phyloP scores from a whole-genome alignment of 2,888 invertebrate species.

The Spodoptera littoralis region DNA sequence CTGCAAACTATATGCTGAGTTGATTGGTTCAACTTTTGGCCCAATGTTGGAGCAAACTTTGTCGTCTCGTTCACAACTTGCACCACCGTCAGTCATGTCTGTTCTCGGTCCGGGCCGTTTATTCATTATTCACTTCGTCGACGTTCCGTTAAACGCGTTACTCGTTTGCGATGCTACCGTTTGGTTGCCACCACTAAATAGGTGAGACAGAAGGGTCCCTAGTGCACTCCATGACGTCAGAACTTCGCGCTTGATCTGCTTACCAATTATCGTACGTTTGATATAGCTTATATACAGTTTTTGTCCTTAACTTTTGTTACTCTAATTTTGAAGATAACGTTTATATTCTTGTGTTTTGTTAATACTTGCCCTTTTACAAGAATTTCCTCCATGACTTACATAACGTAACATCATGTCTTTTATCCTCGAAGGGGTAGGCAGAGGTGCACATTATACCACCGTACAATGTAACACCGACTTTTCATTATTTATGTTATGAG shows the following conservation, averaged over 20 bases:
- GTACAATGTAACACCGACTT: too few relatives aligned
- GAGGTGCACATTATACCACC: too few relatives aligned
- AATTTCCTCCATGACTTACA: too few relatives aligned
- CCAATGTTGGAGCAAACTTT: constrained; percentile 6
- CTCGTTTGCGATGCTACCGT: constrained; percentile 43
- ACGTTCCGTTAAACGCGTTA: constrained; percentile 55
- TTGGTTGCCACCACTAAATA: constrained; percentile 26
- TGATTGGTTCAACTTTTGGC: constrained; percentile 16
- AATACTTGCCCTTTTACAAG: too few relatives aligned
- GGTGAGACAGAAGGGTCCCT: constrained; percentile 17
- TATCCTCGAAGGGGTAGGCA: too few relatives aligned
- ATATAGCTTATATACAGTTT: too few relatives aligned
- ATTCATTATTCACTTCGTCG: constrained; percentile 59
- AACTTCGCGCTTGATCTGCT: background rate
- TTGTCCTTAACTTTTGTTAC: too few relatives aligned
- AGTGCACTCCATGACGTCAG: background rate
- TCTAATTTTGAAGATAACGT: too few relatives aligned
- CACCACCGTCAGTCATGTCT: constrained; percentile 31
- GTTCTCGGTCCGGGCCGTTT: constrained; percentile 48
- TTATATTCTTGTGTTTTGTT: too few relatives aligned
- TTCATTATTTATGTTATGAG: too few relatives aligned
- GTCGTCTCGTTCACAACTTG: constrained; percentile 28
- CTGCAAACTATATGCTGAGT: background rate
- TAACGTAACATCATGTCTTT: too few relatives aligned
- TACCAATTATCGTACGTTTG: too few relatives aligned